phyloP scores from a whole-genome alignment of 2,113 vertebrate species.

The Pelecanus crispus region DNA sequence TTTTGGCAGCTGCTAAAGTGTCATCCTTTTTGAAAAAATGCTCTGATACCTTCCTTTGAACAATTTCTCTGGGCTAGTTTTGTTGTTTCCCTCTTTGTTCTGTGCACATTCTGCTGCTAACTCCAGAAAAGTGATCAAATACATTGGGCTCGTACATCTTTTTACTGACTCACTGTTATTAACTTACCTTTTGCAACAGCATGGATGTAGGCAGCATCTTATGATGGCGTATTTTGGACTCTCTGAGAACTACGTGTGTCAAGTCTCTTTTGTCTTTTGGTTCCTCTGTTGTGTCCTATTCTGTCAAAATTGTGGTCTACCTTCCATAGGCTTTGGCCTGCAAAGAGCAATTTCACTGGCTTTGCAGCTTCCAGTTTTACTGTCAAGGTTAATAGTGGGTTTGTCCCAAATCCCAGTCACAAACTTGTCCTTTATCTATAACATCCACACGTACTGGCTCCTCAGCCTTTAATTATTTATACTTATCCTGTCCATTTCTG shows the following conservation, averaged over 20 bases:
- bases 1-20: not conserved
- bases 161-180: not conserved
- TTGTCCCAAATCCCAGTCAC: not conserved
- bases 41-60: not conserved
- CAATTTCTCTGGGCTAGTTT: not conserved
- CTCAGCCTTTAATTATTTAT: not conserved
- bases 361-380: not conserved
- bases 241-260: not conserved
- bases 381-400: not conserved
- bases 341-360: not conserved
- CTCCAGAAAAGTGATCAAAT: not conserved
- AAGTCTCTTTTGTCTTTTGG: not conserved
- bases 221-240: not conserved
- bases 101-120: not conserved
- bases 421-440: not conserved
- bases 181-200: not conserved
- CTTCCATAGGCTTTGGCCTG: not conserved
- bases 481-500: not conserved
- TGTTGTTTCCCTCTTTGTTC: not conserved
- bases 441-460: not conserved
- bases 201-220: not conserved
- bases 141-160: not conserved
- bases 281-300: not conserved
- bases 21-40: not conserved
- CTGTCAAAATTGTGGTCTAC: not conserved